Percentiles rank a stretch among this genome's conserved stretches.
Evolutionary conservation across 2,797 vertebrate species (phyloP).

Genomic region (Epinephelus malabaricus): DNA sequence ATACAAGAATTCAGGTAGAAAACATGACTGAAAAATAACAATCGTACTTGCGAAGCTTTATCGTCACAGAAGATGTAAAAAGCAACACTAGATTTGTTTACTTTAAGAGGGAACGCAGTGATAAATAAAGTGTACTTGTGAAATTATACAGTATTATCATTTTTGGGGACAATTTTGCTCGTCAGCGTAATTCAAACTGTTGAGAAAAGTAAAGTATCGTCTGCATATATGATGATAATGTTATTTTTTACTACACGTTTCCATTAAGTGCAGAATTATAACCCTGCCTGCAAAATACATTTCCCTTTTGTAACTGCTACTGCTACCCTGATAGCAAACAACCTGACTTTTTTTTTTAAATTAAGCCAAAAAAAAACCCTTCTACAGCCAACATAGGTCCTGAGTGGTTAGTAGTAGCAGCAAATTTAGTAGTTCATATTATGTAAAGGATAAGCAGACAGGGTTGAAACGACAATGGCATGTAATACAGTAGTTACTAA

Average conservation of each 20-base stretch:
- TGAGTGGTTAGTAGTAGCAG: constrained; percentile 81
- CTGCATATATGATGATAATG: constrained; percentile 16
- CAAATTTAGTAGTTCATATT: constrained; percentile 29
- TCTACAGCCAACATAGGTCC: constrained; percentile 58
- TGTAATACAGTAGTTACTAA: constrained; percentile 43
- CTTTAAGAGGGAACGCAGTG: constrained; percentile 52
- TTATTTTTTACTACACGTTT: not conserved
- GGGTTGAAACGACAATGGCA: not conserved
- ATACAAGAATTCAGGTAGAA: constrained; percentile 30
- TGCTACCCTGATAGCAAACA: constrained; percentile 17
- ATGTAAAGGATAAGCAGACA: constrained; percentile 38
- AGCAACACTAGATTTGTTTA: constrained; percentile 25
- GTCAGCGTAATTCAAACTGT: not conserved
- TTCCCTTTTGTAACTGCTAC: constrained; percentile 29
- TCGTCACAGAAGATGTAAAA: constrained; percentile 28
- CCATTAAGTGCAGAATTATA: constrained; percentile 28
- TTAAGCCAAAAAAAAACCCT: not conserved
- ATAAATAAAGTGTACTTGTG: constrained; percentile 33
- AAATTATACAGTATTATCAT: constrained; percentile 1
- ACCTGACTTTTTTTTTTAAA: constrained; percentile 3
- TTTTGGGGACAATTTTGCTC: not conserved
- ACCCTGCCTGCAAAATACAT: constrained; percentile 33
- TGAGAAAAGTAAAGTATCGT: constrained; percentile 5
- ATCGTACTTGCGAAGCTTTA: constrained; percentile 33
- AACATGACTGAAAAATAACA: constrained; percentile 46